Evolutionary conservation across 2,888 invertebrate species (phyloP), one percentile per base, ranked within the genome.

Genomic region (Hypselothyrea guttata): DNA sequence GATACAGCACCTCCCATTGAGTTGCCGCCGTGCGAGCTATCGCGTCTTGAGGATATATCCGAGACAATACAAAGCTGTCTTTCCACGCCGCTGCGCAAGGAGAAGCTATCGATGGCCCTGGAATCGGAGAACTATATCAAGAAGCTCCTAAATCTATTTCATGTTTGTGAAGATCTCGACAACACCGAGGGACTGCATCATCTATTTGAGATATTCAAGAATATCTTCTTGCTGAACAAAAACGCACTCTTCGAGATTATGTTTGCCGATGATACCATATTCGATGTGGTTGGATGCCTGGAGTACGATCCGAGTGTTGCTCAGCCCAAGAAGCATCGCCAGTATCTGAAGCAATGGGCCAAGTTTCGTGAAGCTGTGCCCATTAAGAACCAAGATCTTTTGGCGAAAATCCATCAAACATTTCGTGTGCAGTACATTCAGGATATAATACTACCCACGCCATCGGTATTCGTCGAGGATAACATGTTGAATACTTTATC

Each of bases 351-450:
- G 87, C 95, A 96, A 88, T 93, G 96, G 90, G 97, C 98, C 15
- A 95, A 95, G 91, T 97, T 97, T 90, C 94, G 95, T 85, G 96
- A 97, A 91, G 97, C 96, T 54, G 96, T 99, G 87, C 98, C 98
- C 56, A 98, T 99, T 64, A 95, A 95, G 87, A 98, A 98, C 91
- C 93, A 93, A 70, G 99, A 99, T 91, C 92, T 99, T 74, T 92
- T 98, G 82, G 95, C 97, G 54, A 99, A 99, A 93, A 99, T 99
- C 83, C 99, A 99, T 91, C 99, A 99, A 91, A 99, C 99, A 54
- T 99, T 98, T 91, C 94, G 99, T 90, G 98, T 99, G 87, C 99
- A 99, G 92, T 99, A 99, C 91, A 98, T 99, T 86, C 96, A 97
- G 89, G 99, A 99, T 91, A 98, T 99, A 84, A 99, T 99, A 85